Evolutionary conservation across 1,140 invertebrate genomes (phyloP).

Genomic region (Heliothis subflexa): DNA sequence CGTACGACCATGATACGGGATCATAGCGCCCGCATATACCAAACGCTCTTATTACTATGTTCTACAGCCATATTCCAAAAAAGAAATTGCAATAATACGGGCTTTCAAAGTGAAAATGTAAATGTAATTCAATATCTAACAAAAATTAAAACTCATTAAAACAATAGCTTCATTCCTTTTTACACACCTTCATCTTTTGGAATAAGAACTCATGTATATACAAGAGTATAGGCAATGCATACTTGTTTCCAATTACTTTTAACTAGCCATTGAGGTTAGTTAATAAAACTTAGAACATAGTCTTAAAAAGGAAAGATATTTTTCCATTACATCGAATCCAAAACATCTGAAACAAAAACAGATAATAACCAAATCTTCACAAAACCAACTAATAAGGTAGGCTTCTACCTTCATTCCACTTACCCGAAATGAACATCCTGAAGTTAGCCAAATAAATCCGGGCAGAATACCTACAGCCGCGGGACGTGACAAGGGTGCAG

Average conservation of each 20-base stretch:
- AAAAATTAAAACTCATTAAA: too few species aligned
- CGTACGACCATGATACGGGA: slow-evolving; percentile 2
- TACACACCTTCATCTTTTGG: too few species aligned
- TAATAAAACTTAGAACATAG: too few species aligned
- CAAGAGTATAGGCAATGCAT: too few species aligned
- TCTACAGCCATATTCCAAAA: slow-evolving; percentile 19
- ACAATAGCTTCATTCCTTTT: too few species aligned
- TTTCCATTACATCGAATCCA: too few species aligned
- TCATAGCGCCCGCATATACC: slow-evolving; percentile 21
- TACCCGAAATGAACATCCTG: not conserved
- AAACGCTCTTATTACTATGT: slow-evolving; percentile 13
- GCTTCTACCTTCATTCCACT: not conserved
- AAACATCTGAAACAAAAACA: not conserved
- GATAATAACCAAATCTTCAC: not conserved
- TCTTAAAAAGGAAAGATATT: too few species aligned
- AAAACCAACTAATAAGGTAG: not conserved
- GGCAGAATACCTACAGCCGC: slow-evolving; percentile 27
- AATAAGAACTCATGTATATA: too few species aligned
- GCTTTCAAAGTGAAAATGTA: not conserved
- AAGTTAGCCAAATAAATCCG: slow-evolving; percentile 3
- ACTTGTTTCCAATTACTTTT: too few species aligned
- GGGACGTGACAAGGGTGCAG: not conserved
- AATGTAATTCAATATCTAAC: too few species aligned
- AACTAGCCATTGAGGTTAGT: too few species aligned
- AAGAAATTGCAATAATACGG: not conserved